Conservation (phyloP, 2,113 vertebrate species). For the Trematocara macrostoma region DNA sequence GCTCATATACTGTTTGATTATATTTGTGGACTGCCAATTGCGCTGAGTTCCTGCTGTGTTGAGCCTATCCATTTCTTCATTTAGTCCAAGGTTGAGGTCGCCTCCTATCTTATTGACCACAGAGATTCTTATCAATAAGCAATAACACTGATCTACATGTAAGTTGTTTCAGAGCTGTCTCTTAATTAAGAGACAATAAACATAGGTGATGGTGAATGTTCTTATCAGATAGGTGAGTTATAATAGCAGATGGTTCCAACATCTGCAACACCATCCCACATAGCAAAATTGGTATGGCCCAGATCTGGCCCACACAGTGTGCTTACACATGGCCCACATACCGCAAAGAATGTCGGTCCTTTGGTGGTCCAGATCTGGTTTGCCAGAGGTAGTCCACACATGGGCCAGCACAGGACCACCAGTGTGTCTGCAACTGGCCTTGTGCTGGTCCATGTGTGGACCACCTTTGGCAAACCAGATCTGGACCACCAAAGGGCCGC, state of each 20-base stretch:
- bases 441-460: not conserved
- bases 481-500: no score
- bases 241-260: constrained; percentile 51
- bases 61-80: no score
- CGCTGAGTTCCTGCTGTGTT: no score
- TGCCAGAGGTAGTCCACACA: not conserved
- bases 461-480: no score
- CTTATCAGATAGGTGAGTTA: constrained; percentile 56
- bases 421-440: not conserved
- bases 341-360: rapidly evolving
- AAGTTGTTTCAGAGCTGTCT: not conserved
- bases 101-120: not conserved
- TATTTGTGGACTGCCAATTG: no score
- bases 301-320: not conserved
- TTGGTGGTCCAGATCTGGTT: not conserved
- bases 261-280: not conserved
- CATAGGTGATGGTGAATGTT: constrained; percentile 13
- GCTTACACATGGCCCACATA: not conserved
- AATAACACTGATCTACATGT: not conserved
- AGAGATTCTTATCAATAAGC: not conserved
- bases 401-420: not conserved
- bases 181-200: not conserved
- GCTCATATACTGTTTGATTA: no score
- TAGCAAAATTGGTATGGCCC: not conserved
- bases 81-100: no score